These are phyloP conservation scores for Cydia fagiglandana DNA, from an alignment of 1,140 invertebrate species.

Conservation along the genomic window DNA sequence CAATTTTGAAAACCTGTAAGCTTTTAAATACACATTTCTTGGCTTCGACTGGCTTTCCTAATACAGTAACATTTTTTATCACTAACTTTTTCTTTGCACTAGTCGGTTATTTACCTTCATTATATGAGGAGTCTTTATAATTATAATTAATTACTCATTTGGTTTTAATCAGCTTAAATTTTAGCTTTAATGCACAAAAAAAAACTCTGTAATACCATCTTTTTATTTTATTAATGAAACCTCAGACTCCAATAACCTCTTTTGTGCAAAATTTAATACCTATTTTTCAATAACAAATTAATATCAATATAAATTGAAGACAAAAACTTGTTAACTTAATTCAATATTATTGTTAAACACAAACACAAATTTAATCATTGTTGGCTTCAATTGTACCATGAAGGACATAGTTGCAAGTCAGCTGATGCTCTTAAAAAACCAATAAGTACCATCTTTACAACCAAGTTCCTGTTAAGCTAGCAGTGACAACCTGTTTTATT, in stretches of 20 bases:
- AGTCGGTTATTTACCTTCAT: not conserved
- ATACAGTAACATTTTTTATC: conserved; percentile 5
- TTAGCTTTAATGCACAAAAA: not conserved
- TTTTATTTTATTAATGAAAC: not conserved
- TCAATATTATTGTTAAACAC: not conserved
- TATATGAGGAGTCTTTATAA: not conserved
- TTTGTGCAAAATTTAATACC: too few species aligned
- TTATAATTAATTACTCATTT: not conserved
- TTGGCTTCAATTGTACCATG: not conserved
- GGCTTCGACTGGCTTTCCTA: not conserved
- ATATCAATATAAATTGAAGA: not conserved
- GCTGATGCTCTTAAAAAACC: conserved; percentile 21
- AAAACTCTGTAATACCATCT: not conserved
- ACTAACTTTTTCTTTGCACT: not conserved
- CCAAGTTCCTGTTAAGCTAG: not conserved
- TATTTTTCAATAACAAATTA: not conserved
- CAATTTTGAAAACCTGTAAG: conserved; percentile 15
- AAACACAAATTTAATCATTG: not conserved
- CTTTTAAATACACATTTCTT: not conserved
- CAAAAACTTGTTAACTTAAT: not conserved
- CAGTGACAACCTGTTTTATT: not conserved
- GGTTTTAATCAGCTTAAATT: too few species aligned
- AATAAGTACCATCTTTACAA: not conserved
- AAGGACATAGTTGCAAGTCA: conserved; percentile 26
- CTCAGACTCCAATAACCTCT: too few species aligned